phyloP scores from a whole-genome alignment of 2,888 invertebrate species.

The Agriopis leucophaearia region DNA sequence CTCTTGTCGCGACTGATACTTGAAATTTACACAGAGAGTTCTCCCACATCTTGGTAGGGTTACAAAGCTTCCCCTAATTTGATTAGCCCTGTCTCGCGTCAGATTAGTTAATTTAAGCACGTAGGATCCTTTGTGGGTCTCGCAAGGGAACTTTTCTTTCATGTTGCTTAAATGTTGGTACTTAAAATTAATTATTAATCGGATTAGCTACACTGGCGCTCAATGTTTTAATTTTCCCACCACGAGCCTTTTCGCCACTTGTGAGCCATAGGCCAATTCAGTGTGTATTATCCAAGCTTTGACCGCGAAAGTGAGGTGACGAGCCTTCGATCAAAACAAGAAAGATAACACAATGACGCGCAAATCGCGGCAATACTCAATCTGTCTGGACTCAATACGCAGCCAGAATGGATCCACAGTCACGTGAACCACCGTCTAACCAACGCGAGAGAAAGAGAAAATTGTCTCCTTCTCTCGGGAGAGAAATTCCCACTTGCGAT shows the following conservation, averaged over 20 bases:
- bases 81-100: constrained; percentile 25
- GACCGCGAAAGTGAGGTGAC: no score
- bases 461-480: no score
- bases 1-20: background rate
- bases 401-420: no score
- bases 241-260: background rate
- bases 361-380: no score
- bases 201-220: constrained; percentile 1
- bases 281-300: no score
- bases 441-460: no score
- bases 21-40: background rate
- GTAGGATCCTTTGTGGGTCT: constrained; percentile 9
- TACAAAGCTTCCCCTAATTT: constrained; percentile 21
- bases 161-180: constrained; percentile 3
- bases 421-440: no score
- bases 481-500: no score
- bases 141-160: constrained; percentile 9
- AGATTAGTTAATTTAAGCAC: constrained; percentile 31
- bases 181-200: constrained; percentile 9
- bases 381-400: no score
- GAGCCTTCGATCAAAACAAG: no score
- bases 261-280: background rate
- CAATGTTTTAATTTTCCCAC: background rate
- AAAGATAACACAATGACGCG: no score
- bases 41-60: constrained; percentile 16